These are phyloP conservation scores for Zenarchopterus dispar DNA, from an alignment of 2,797 vertebrate species.

Conservation along the genomic window DNA sequence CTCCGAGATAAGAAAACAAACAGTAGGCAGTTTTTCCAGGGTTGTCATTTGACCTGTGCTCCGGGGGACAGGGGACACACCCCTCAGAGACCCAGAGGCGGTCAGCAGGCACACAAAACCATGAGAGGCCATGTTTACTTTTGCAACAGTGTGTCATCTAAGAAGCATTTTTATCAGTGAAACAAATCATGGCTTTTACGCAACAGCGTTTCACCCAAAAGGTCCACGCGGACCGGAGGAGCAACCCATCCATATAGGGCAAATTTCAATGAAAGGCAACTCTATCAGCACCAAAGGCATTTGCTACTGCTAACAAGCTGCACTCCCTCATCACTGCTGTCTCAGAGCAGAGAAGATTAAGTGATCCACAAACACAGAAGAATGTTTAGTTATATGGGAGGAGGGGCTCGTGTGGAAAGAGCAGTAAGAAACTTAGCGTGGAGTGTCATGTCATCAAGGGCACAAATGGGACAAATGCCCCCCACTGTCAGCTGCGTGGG, in stretches of 20 bases:
- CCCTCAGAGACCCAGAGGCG: slow-evolving; percentile 30
- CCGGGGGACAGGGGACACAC: slow-evolving; percentile 30
- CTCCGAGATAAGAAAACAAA: slow-evolving; percentile 71
- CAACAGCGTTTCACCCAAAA: too few species aligned
- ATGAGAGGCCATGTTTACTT: slow-evolving; percentile 41
- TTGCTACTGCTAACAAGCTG: slow-evolving; percentile 48
- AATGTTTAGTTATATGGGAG: slow-evolving; percentile 44
- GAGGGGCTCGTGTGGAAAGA: slow-evolving; percentile 22
- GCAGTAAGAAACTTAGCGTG: slow-evolving; percentile 23
- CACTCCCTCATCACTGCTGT: slow-evolving; percentile 44
- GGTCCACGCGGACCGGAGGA: slow-evolving; percentile 8
- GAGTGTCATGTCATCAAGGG: slow-evolving; percentile 32
- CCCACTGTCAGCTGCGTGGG: slow-evolving; percentile 75
- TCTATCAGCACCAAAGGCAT: slow-evolving; percentile 50
- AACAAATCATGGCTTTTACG: slow-evolving; percentile 53
- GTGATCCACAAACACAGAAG: slow-evolving; percentile 53
- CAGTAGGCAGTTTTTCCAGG: slow-evolving; percentile 39
- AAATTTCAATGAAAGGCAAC: slow-evolving; percentile 43
- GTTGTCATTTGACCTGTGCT: slow-evolving; percentile 54
- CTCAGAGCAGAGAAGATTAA: slow-evolving; percentile 52
- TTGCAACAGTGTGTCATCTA: slow-evolving; percentile 36
- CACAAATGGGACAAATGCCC: slow-evolving; percentile 42
- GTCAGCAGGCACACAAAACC: slow-evolving; percentile 36
- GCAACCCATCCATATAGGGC: slow-evolving; percentile 66
- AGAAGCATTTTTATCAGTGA: slow-evolving; percentile 52